Evolutionary conservation across 2,797 vertebrate genomes (phyloP).

Genomic region (Lacerta agilis): DNA sequence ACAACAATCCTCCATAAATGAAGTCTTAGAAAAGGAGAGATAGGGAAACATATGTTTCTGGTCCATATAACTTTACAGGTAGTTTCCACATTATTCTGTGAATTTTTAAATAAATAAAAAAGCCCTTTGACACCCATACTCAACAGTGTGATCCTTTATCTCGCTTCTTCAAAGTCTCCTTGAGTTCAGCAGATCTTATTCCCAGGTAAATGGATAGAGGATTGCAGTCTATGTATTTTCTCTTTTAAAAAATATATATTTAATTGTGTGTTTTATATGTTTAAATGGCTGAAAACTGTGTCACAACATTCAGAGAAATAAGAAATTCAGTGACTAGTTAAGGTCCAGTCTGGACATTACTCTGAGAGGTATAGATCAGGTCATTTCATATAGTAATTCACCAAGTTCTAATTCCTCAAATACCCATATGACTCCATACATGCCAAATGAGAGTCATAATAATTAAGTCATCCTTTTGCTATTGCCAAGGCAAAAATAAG

Average conservation of each 20-base stretch:
- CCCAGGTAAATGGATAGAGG: too few relatives aligned
- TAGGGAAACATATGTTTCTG: neutral
- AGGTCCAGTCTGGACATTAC: neutral
- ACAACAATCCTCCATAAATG: neutral
- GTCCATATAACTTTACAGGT: neutral
- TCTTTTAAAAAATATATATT: neutral
- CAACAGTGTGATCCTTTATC: too few relatives aligned
- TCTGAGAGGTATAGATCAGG: neutral
- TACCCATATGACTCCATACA: neutral
- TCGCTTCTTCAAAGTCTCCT: too few relatives aligned
- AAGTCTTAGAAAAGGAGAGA: neutral
- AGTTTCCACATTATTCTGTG: neutral
- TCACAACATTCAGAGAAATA: neutral
- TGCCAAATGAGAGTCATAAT: neutral
- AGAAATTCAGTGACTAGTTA: neutral
- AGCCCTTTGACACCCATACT: too few relatives aligned
- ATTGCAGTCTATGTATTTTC: neutral
- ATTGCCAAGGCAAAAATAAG: neutral
- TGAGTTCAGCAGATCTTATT: too few relatives aligned
- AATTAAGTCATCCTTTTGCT: neutral
- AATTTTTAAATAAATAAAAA: too few relatives aligned
- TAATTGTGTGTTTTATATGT: neutral
- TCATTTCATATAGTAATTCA: neutral
- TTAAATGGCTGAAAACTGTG: neutral
- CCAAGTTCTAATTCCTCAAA: neutral